Conservation (phyloP, 2,888 invertebrate genomes). For the Drosophila prolongata region DNA sequence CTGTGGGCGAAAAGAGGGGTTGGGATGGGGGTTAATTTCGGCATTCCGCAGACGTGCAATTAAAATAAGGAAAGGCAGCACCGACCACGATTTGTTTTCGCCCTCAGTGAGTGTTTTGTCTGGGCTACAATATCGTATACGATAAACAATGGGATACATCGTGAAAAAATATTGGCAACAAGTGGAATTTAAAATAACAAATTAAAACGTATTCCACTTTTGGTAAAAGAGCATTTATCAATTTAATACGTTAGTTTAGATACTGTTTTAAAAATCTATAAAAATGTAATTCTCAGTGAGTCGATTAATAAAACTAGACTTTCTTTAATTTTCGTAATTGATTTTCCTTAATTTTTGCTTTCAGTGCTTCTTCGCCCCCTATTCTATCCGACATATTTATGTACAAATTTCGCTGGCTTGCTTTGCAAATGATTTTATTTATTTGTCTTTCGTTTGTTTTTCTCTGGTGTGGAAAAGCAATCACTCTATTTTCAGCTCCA, state of each 20-base stretch:
- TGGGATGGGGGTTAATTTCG: constrained; percentile 32
- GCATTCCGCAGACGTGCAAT: constrained; percentile 69
- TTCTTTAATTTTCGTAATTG: background rate
- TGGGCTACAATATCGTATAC: constrained; percentile 3
- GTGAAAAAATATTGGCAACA: background rate
- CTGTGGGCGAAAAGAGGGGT: constrained; percentile 41
- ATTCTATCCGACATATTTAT: constrained; percentile 32
- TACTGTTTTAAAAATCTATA: too few species aligned
- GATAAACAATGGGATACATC: background rate
- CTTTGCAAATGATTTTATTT: constrained; percentile 32
- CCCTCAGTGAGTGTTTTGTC: constrained; percentile 31
- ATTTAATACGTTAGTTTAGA: background rate
- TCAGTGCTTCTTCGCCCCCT: constrained; percentile 33
- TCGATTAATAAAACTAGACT: background rate
- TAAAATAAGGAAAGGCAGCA: constrained; percentile 59
- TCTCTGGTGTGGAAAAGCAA: constrained; percentile 40
- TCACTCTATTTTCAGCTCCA: constrained; percentile 49
- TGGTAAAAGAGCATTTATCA: too few species aligned
- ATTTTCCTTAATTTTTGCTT: background rate
- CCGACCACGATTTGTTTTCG: constrained; percentile 28
- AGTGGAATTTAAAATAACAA: too few species aligned
- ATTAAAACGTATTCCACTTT: too few species aligned
- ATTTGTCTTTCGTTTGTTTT: constrained; percentile 40
- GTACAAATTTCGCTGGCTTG: constrained; percentile 21
- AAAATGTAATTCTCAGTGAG: too few species aligned